Evolutionary conservation across 2,797 vertebrate species (phyloP), one percentile per base, ranked within the genome.

Genomic region (Argya squamiceps): DNA sequence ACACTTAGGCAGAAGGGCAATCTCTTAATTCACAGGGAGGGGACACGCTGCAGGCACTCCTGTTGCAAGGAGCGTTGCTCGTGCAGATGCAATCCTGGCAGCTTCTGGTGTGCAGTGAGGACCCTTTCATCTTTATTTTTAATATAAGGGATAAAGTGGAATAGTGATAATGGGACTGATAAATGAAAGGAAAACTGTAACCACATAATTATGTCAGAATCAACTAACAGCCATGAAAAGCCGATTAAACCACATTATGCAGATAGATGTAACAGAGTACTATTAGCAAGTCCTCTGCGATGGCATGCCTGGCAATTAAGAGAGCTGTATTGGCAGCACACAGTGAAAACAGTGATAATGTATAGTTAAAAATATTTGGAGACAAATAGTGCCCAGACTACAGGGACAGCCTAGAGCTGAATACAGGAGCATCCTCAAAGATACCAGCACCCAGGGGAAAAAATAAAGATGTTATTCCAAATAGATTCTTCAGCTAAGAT

Each of bases 141-240:
- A 92, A 84, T 49, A 58, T 76, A 89, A 89, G 18, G 55, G 47
- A 71, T 92, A 65, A 94, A 77, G 53, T 49, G 44, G 58, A 84
- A 64, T 58, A 58, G 52, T 88, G 92, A 92, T 91, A 93, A 92
- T 44, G 81, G 75, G 53, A 86, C 65, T 68, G 87, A 91, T 84
- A 94, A 92, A 91, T 79, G 53, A 94, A 94, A 92, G 79, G 87
- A 91, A 94, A 93, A 84, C 62, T 70, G 69, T 77, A 96, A 92
- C 86, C 92, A 83, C 93, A n/a, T 97, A 95, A 92, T 95, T 95
- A 96, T 94, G 88, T 90, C 88, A 90, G 84, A 87, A 95, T 88
- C 85, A 91, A 82, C 92, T 86, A 96, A 93, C 19, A 81, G 89
- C 83, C 67, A 19, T 94, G 94, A 94, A 93, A 95, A 95, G 89